Base-by-base conservation (phyloP, 2,888 invertebrate species). In the Pachymerium ferrugineum region DNA sequence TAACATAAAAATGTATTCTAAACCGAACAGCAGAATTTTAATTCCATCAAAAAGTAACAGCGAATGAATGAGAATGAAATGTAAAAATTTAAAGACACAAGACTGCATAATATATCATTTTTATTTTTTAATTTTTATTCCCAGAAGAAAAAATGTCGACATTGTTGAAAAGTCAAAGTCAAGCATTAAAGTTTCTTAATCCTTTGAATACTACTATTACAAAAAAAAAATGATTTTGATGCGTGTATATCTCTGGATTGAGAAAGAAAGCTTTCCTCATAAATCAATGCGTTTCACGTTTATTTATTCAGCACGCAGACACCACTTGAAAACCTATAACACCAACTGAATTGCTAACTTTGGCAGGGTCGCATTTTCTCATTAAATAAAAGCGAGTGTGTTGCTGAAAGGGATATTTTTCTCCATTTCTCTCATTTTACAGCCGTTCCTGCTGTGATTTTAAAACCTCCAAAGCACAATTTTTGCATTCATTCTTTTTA, bases 281-380 rank as follows among this genome's bases (percentile, higher is more conserved):
- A 47, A 47, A 47, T 47, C 47, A 47, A 16, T 47, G 47, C 47
- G 47, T 47, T 47, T 3, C 47, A 8, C 47, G 47, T 47, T 47
- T 47, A 47, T 47, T 47, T 47, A 47, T 47, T 47, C 47, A 47
- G 47, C 47, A 47, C 19, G 47, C 47, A 47, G 47, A 47, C 47
- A 47, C 47, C 47, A 47, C 47, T 47, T 47, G 47, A 47, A 47
- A 47, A 47, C 47, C 47, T 47, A 47, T 47, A 47, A 47, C 47
- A 47, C 47, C 47, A n/a, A 47, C 47, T 47, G 47, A 47, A 47
- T 47, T 47, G 47, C 47, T 47, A 47, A 47, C 47, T 47, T 47
- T 22, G 47, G 47, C 47, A 47, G 47, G 47, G 47, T 47, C 47
- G 47, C 47, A 47, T 47, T 47, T 47, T 47, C 47, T 47, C 47